Evolutionary conservation across 2,888 invertebrate genomes (phyloP).

Genomic region (Sminthurinus aureus): DNA sequence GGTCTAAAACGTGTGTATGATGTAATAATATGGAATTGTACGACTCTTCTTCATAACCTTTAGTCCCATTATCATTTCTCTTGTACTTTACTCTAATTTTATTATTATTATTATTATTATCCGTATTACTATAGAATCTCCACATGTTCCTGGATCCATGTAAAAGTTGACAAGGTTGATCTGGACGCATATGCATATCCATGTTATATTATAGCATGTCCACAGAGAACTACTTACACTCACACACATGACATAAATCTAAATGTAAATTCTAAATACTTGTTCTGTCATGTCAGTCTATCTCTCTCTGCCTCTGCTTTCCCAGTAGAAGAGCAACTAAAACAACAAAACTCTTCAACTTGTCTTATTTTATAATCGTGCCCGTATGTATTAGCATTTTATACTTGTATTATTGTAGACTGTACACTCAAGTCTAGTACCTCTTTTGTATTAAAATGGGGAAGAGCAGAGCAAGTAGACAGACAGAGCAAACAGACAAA

Average conservation of each 20-base stretch:
- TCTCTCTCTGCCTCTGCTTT: too few relatives aligned
- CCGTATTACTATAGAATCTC: too few relatives aligned
- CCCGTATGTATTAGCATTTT: too few relatives aligned
- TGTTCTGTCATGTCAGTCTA: background rate
- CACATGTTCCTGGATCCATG: background rate
- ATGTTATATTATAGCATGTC: too few relatives aligned
- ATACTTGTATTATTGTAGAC: too few relatives aligned
- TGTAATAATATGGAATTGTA: too few relatives aligned
- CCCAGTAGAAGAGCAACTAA: too few relatives aligned
- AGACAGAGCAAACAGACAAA: background rate
- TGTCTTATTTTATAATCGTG: too few relatives aligned
- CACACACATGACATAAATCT: background rate
- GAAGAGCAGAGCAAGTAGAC: background rate
- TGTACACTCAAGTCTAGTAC: background rate
- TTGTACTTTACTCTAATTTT: background rate
- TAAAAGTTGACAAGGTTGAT: background rate
- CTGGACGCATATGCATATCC: background rate
- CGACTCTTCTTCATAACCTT: background rate
- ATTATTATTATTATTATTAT: too few relatives aligned
- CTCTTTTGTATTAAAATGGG: background rate
- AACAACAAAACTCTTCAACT: too few relatives aligned
- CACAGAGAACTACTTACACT: background rate
- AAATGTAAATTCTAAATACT: conserved; percentile 3
- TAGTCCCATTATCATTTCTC: background rate
- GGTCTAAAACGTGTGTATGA: background rate